Percentiles rank a stretch among this genome's conserved stretches.
These are phyloP conservation scores for Dynastes hyllus DNA, from an alignment of 2,888 invertebrate genomes.

Conservation along the genomic window DNA sequence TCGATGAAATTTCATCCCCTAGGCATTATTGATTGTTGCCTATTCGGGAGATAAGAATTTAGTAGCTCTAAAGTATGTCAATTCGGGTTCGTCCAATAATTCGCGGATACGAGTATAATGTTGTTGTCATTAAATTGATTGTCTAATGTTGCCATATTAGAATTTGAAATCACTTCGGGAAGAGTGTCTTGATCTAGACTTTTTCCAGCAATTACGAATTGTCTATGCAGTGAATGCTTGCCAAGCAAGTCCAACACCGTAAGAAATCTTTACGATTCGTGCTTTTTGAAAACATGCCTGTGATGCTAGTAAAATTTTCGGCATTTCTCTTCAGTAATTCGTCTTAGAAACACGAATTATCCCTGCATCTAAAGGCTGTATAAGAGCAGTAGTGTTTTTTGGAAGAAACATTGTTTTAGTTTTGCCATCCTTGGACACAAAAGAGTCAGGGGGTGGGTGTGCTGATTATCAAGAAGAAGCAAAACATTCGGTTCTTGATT, in stretches of 20 bases:
- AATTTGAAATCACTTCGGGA: neutral
- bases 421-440: too few species aligned
- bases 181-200: neutral
- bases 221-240: neutral
- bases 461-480: too few species aligned
- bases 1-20: too few species aligned
- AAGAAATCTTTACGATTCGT: neutral
- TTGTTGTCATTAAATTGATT: neutral
- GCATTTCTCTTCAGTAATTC: neutral
- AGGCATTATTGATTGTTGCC: too few species aligned
- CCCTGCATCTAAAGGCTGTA: too few species aligned
- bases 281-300: neutral
- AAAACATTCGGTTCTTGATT: too few species aligned
- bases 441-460: too few species aligned
- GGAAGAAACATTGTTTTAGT: too few species aligned
- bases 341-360: neutral
- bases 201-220: neutral
- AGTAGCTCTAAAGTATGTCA: neutral
- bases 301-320: neutral
- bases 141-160: neutral
- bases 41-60: too few species aligned
- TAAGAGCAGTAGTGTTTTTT: too few species aligned
- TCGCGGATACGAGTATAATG: neutral
- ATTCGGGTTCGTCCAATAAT: neutral
- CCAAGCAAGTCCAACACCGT: neutral